These are phyloP conservation scores for Poeciliopsis presidionis DNA, from an alignment of 2,797 vertebrate genomes.

Conservation along the genomic window DNA sequence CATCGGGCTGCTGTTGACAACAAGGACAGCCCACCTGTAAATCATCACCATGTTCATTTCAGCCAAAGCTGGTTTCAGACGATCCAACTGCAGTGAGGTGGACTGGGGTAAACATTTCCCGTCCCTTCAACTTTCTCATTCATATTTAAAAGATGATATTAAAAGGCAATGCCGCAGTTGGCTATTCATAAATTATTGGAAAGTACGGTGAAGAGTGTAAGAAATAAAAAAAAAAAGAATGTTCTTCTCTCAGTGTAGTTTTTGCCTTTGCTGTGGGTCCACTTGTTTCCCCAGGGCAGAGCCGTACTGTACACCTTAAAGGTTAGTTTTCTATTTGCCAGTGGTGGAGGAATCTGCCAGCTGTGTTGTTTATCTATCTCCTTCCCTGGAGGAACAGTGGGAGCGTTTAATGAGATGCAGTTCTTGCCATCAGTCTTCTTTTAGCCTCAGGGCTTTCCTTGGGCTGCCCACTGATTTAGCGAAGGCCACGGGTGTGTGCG, in stretches of 20 bases:
- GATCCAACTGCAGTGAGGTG: neutral
- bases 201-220: neutral
- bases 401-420: conserved; percentile 68
- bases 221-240: neutral
- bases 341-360: conserved; percentile 31
- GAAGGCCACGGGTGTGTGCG: conserved; percentile 12
- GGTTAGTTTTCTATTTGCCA: conserved; percentile 10
- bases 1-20: too few species aligned
- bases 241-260: conserved; percentile 18
- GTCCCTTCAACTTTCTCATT: too few species aligned
- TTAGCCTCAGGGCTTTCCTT: conserved; percentile 54
- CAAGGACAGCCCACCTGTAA: neutral
- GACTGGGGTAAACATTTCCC: neutral
- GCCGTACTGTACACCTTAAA: conserved; percentile 24
- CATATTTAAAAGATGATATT: neutral
- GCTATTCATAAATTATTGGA: neutral
- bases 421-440: conserved; percentile 56
- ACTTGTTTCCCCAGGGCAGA: conserved; percentile 19
- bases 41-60: neutral
- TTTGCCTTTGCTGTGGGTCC: neutral
- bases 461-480: conserved; percentile 57
- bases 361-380: conserved; percentile 44
- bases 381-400: conserved; percentile 37
- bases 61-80: neutral
- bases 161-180: neutral